Percentiles rank a stretch among this genome's conserved stretches.
These are phyloP conservation scores for Neolamprologus fasciatus DNA, from an alignment of 2,113 vertebrate genomes.

Conservation along the genomic window DNA sequence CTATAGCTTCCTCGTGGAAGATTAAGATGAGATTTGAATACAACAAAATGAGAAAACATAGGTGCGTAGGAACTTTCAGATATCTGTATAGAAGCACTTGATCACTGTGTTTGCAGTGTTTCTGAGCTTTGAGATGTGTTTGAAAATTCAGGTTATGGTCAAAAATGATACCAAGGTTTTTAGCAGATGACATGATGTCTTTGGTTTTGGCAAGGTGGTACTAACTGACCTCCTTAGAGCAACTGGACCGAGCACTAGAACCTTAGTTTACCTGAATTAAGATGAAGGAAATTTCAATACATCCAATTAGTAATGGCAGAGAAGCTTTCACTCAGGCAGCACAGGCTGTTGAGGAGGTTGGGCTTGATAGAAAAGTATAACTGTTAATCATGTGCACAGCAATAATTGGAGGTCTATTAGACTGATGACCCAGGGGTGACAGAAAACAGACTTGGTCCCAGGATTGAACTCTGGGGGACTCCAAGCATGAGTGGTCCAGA, in stretches of 20 bases:
- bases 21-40: neutral
- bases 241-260: neutral
- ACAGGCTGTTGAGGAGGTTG: neutral
- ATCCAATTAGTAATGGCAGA: neutral
- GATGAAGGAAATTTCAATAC: neutral
- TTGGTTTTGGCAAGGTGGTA: neutral
- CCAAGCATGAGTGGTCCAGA: neutral
- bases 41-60: neutral
- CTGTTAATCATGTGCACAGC: neutral
- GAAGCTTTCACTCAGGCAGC: neutral
- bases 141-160: neutral
- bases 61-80: neutral
- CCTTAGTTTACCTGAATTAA: neutral
- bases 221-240: neutral
- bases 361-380: neutral
- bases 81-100: neutral
- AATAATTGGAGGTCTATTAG: neutral
- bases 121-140: neutral
- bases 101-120: neutral
- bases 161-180: neutral
- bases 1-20: neutral
- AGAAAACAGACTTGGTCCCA: neutral
- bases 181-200: neutral
- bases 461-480: neutral
- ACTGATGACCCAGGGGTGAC: neutral